Evolutionary conservation across 2,797 vertebrate genomes (phyloP), one percentile per base, ranked within the genome.

Genomic region (Chloroceryle inda): DNA sequence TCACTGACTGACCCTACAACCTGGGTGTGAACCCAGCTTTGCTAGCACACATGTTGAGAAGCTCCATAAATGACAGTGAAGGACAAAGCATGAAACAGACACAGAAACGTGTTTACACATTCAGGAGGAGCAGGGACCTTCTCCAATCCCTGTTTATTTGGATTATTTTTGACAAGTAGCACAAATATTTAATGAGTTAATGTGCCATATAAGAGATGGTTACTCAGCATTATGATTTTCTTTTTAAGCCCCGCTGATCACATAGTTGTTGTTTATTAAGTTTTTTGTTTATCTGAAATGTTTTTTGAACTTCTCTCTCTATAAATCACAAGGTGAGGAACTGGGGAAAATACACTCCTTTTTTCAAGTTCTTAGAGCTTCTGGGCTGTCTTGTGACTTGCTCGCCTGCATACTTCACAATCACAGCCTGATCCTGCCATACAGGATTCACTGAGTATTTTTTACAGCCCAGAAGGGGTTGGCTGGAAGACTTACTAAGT

Each of bases 1-100:
- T 66, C 12, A 11, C 10, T 42, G 35, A 52, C 56, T 67, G 74
- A 88, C 13, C 49, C 44, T 61, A 45, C 15, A 76, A 29, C 15
- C 9, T 33, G 56, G 12, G 15, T 21, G 37, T 19, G 56, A 77
- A 82, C 61, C 74, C 52, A 64, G 13, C 33, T 64, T 85, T 50
- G 56, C 44, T 22, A 79, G 80, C 80, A 82, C 53, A 62, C 78
- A 85, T 20, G 72, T 84, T 47, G 44, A 94, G 80, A 95, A 92
- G 77, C 88, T 95, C 77, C 78, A 93, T 82, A 92, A 85, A 90
- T 23, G 55, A 95, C 94, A 95, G 91, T 40, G 74, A 95, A 94
- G 47, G 96, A 96, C 90, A 96, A 53, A 93, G 90, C 92, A 95
- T 72, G 95, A 92, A 93, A 96, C 83, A 95, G 88, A 95, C 90